Evolutionary conservation across 2,888 invertebrate species (phyloP), one percentile per base, ranked within the genome.

Genomic region (Adelognathus sp.): DNA sequence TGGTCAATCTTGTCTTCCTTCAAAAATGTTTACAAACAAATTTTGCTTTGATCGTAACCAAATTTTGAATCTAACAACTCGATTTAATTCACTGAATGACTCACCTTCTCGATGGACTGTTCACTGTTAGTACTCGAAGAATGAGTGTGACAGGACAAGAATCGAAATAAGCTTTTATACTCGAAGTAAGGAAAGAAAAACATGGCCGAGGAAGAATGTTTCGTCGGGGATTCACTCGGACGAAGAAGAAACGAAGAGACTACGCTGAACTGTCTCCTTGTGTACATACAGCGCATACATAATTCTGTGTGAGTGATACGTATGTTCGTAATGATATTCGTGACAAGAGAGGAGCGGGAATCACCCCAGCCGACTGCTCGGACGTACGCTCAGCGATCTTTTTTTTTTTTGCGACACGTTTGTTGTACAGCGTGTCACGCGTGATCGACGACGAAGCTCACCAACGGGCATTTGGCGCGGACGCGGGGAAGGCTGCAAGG

Each of bases 161-260:
- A 18, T 36, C 31, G 44, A 56, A 29, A 27, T 41, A 9, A 41
- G 41, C 54, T 67, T 54, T 67, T 67, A 56, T 67, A 54, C 39
- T 41, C 27, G 44, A 54, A 39, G 56, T 56, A 56, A 54, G 27
- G 29, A 67, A 41, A 39, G 29, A 18, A 29, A 11, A n/a, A n/a
- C n/a, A n/a, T 18, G n/a, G 44, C 9, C 16, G 7, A 29, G 46
- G 44, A 46, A 63, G 31, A 46, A 27, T 46, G n/a, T 36, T n/a
- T 63, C 11, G 31, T n/a, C 44, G 31, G 11, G 29, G 31, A 44
- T 14, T 44, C 44, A 21, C 31, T 9, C 21, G 33, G 29, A 44
- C 27, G 31, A 27, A 31, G 44, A 46, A 29, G 27, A 63, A 29
- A 24, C 61, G 29, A 27, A 14, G 61, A 24, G 29, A 44, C 44